Conservation (phyloP, 2,888 invertebrate species). For the Aleiodes leptofemur region DNA sequence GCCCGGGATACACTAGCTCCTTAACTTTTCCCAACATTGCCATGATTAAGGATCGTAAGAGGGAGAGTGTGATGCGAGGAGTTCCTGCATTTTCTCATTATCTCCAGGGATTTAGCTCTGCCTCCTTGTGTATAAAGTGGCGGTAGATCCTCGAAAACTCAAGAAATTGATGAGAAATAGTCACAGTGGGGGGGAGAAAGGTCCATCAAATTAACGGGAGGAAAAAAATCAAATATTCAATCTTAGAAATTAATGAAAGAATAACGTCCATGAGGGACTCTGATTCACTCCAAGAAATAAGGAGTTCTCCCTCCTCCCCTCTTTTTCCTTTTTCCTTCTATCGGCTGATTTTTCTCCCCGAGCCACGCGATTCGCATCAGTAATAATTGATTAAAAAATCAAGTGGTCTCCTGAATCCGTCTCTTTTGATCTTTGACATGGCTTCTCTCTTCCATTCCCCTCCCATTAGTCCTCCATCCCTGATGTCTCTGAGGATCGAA, state of each 20-base stretch:
- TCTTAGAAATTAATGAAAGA: neutral
- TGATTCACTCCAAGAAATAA: too few species aligned
- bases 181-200: conserved; percentile 37
- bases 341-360: neutral
- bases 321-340: too few species aligned
- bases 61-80: conserved; percentile 46
- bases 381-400: conserved; percentile 66
- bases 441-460: conserved; percentile 44
- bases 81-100: conserved; percentile 67
- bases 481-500: conserved; percentile 57
- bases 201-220: conserved; percentile 29
- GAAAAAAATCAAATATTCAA: conserved; percentile 20
- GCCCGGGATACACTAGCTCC: conserved; percentile 27
- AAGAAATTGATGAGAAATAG: conserved; percentile 30
- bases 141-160: conserved; percentile 35
- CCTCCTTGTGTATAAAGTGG: conserved; percentile 44
- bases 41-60: conserved; percentile 60
- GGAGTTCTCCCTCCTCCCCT: too few species aligned
- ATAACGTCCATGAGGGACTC: too few species aligned
- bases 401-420: conserved; percentile 58
- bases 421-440: conserved; percentile 58
- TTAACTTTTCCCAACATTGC: conserved; percentile 54
- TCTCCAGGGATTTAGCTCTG: conserved; percentile 47
- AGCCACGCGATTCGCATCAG: conserved; percentile 51
- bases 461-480: conserved; percentile 23